These are phyloP conservation scores for Leptoclinus maculatus DNA, from an alignment of 2,797 vertebrate genomes.

Conservation along the genomic window DNA sequence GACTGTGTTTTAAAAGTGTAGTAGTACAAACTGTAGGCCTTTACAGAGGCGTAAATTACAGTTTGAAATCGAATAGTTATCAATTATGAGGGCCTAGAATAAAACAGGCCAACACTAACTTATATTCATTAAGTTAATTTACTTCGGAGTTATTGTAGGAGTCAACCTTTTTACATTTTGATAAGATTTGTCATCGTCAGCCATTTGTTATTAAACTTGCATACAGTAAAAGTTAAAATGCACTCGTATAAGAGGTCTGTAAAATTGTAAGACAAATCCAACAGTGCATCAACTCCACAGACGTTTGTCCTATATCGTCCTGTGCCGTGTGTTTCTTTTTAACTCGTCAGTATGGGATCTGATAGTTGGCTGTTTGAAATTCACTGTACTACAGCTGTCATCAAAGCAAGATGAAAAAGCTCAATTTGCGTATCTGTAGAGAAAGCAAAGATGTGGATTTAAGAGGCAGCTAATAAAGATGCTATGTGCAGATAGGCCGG, in stretches of 20 bases:
- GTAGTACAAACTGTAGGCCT: neutral
- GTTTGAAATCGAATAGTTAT: neutral
- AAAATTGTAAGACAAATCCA: neutral
- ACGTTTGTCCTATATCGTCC: constrained; percentile 76
- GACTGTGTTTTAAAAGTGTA: constrained; percentile 62
- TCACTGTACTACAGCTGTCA: constrained; percentile 87
- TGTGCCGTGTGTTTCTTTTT: constrained; percentile 83
- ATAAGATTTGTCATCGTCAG: neutral
- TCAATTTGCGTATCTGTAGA: constrained; percentile 77
- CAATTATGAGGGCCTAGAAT: neutral
- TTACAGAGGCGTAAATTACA: neutral
- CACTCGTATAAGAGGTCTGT: neutral
- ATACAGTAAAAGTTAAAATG: neutral
- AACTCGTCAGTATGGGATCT: constrained; percentile 85
- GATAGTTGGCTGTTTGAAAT: constrained; percentile 79
- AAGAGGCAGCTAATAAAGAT: constrained; percentile 65
- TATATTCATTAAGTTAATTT: neutral
- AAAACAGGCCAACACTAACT: neutral
- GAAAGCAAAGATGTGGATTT: constrained; percentile 67
- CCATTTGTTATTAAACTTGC: neutral
- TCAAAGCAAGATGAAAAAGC: constrained; percentile 87
- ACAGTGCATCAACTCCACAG: neutral
- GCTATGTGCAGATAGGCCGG: constrained; percentile 61
- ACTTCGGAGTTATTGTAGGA: neutral
- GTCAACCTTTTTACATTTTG: neutral